A percentile compares a stretch with the other conserved stretches of the same genome.
Conservation (phyloP, 2,797 vertebrate species). For the Platyrinchus mystaceus region DNA sequence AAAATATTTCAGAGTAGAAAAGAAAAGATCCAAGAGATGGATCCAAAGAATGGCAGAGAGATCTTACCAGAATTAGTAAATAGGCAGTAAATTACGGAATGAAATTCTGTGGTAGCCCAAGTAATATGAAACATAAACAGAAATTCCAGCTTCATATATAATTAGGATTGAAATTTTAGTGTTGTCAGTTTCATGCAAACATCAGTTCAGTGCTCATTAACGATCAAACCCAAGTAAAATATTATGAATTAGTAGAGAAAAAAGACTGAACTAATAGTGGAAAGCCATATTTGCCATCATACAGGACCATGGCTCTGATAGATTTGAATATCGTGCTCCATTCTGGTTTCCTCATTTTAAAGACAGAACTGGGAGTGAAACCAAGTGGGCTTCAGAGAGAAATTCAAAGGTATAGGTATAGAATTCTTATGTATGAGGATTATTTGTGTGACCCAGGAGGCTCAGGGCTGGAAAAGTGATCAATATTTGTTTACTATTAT, state of each 20-base stretch:
- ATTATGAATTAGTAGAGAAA: neutral
- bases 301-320: neutral
- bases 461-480: neutral
- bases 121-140: neutral
- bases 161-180: neutral
- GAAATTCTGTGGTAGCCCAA: neutral
- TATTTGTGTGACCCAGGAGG: neutral
- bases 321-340: rapidly evolving
- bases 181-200: neutral
- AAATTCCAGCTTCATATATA: neutral
- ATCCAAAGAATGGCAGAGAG: neutral
- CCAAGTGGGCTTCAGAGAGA: neutral
- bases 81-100: neutral
- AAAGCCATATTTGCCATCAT: neutral
- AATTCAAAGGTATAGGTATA: neutral
- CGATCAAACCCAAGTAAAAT: neutral
- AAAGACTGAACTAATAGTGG: neutral
- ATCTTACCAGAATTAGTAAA: neutral
- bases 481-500: neutral
- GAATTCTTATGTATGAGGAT: neutral
- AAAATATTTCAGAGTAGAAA: neutral
- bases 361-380: neutral
- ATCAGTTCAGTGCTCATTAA: neutral
- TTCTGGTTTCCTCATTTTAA: neutral
- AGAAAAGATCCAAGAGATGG: neutral